phyloP scores from a whole-genome alignment of 2,888 invertebrate genomes.

The Heteromurus nitidus region DNA sequence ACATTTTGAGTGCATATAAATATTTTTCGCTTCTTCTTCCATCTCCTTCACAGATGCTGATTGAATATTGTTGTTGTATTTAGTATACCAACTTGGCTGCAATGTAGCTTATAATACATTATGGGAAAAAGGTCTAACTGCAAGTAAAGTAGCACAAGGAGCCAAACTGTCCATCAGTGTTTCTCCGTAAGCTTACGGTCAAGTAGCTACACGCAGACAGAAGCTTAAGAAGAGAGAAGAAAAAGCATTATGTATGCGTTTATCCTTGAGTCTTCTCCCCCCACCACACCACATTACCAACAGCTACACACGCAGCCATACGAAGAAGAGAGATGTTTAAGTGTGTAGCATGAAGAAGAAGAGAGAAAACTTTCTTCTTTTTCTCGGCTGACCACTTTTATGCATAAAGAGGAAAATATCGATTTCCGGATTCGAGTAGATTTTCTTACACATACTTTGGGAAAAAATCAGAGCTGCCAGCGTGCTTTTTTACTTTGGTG shows the following conservation, averaged over 20 bases:
- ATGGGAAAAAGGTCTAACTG: no score
- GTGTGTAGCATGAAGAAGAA: no score
- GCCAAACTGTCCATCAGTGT: conserved; percentile 19
- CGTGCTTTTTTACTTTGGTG: conserved; percentile 16
- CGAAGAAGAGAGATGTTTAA: no score
- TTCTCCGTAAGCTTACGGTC: no score
- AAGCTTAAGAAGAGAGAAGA: not conserved
- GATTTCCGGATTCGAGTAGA: conserved; percentile 54
- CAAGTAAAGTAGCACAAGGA: no score
- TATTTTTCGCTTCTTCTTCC: not conserved
- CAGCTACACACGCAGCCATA: conserved; percentile 2
- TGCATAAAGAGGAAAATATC: conserved; percentile 61
- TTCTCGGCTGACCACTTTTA: conserved; percentile 51
- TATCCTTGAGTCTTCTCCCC: not conserved
- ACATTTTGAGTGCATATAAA: not conserved
- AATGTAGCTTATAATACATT: not conserved
- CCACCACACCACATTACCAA: not conserved
- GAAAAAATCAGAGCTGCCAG: conserved; percentile 30
- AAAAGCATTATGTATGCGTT: not conserved
- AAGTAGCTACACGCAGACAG: not conserved
- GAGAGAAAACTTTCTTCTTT: no score
- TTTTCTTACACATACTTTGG: conserved; percentile 26
- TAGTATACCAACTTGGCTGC: not conserved
- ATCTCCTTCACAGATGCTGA: conserved; percentile 3
- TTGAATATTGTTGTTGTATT: conserved; percentile 19